phyloP scores from a whole-genome alignment of 2,113 vertebrate species.

The Ahaetulla prasina region DNA sequence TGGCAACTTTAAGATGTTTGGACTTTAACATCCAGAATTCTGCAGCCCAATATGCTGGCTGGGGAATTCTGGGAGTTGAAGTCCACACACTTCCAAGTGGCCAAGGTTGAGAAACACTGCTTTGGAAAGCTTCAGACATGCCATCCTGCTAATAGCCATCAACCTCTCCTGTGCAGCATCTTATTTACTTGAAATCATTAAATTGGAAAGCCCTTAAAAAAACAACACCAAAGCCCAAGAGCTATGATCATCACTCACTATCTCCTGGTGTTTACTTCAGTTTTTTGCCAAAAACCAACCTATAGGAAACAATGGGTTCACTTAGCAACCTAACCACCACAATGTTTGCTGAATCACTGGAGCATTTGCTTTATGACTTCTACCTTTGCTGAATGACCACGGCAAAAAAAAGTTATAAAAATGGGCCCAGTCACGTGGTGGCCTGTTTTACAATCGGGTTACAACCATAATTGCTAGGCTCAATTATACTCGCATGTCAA shows the following conservation, averaged over 20 bases:
- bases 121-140: background rate
- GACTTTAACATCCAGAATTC: background rate
- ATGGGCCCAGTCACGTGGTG: background rate
- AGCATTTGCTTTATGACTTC: background rate
- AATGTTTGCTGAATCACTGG: background rate
- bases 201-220: background rate
- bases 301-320: background rate
- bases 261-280: background rate
- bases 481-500: background rate
- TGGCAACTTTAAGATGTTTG: background rate
- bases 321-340: background rate
- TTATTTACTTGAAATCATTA: background rate
- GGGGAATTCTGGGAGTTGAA: background rate
- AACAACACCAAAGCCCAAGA: background rate
- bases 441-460: background rate
- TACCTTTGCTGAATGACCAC: background rate
- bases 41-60: background rate
- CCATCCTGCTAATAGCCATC: background rate
- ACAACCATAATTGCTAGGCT: background rate
- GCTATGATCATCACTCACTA: background rate
- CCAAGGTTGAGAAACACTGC: background rate
- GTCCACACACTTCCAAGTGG: background rate
- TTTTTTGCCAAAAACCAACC: background rate
- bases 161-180: background rate
- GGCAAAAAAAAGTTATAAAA: background rate